phyloP scores from a whole-genome alignment of 2,113 vertebrate genomes.

The Chaenogobius annularis region DNA sequence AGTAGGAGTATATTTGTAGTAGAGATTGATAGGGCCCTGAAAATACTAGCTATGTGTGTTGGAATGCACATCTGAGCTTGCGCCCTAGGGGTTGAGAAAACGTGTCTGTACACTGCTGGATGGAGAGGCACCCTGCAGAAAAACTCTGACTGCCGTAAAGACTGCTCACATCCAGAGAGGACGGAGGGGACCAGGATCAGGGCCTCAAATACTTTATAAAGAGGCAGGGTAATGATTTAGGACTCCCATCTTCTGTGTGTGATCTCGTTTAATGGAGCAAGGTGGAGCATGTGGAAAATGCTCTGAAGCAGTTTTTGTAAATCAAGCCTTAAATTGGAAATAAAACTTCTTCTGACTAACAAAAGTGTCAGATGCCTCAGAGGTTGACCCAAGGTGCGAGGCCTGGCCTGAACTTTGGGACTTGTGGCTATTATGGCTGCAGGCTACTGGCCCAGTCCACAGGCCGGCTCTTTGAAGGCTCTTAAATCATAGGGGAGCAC shows the following conservation, averaged over 20 bases:
- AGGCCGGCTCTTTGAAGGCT: conserved; percentile 76
- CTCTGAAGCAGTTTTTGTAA: background rate
- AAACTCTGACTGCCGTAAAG: conserved; percentile 53
- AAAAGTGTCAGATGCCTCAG: conserved; percentile 4
- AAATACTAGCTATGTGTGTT: conserved; percentile 76
- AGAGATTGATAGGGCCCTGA: conserved; percentile 56
- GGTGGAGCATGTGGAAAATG: background rate
- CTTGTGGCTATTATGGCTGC: conserved; percentile 56
- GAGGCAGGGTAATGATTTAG: conserved; percentile 10
- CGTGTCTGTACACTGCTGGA: conserved; percentile 79
- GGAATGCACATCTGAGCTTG: conserved; percentile 79
- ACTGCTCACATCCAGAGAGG: conserved; percentile 1
- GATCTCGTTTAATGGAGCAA: background rate
- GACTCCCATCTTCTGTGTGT: conserved; percentile 8
- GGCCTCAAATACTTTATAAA: conserved; percentile 36
- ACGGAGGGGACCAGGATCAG: conserved; percentile 34
- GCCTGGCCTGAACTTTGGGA: conserved; percentile 55
- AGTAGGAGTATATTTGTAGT: background rate
- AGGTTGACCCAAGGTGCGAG: conserved; percentile 29
- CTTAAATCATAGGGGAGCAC: conserved; percentile 81
- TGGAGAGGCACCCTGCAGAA: conserved; percentile 70
- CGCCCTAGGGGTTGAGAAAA: conserved; percentile 75
- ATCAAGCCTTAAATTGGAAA: background rate
- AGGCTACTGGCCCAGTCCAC: conserved; percentile 46
- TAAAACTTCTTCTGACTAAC: background rate